Conservation (phyloP, 2,797 vertebrate species). For the Eulemur rubriventer region DNA sequence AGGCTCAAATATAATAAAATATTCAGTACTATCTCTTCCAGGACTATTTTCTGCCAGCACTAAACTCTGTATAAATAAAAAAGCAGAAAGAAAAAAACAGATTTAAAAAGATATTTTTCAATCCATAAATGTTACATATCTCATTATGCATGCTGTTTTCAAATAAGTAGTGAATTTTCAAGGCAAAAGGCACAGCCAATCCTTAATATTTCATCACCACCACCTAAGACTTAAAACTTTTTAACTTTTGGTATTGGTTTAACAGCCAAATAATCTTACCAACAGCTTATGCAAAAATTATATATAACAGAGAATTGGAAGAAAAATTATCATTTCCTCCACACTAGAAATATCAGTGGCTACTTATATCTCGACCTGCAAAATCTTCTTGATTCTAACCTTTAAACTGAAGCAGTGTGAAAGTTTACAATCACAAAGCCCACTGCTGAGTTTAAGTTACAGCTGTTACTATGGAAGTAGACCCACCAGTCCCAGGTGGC, state of each 20-base stretch:
- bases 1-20: slow-evolving; percentile 90
- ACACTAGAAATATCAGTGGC: neutral
- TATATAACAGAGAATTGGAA: neutral
- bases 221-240: neutral
- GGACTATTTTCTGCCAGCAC: slow-evolving; percentile 93
- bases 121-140: neutral
- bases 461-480: slow-evolving; percentile 79
- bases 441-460: slow-evolving; percentile 80
- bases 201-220: neutral
- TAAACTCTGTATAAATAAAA: slow-evolving; percentile 86
- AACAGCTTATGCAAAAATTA: slow-evolving; percentile 22
- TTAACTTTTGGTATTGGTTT: neutral
- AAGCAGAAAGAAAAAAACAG: neutral
- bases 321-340: slow-evolving; percentile 17
- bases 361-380: slow-evolving; percentile 26
- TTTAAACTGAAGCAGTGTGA: slow-evolving; percentile 53
- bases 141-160: neutral
- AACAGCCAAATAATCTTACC: slow-evolving; percentile 18
- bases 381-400: slow-evolving; percentile 22
- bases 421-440: slow-evolving; percentile 64
- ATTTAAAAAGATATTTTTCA: slow-evolving; percentile 29
- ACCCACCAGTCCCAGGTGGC: slow-evolving; percentile 75
- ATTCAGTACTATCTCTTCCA: slow-evolving; percentile 89
- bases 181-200: neutral
- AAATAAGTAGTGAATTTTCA: slow-evolving; percentile 25